Conservation (phyloP, 2,888 invertebrate species). For the Nemurella pictetii region DNA sequence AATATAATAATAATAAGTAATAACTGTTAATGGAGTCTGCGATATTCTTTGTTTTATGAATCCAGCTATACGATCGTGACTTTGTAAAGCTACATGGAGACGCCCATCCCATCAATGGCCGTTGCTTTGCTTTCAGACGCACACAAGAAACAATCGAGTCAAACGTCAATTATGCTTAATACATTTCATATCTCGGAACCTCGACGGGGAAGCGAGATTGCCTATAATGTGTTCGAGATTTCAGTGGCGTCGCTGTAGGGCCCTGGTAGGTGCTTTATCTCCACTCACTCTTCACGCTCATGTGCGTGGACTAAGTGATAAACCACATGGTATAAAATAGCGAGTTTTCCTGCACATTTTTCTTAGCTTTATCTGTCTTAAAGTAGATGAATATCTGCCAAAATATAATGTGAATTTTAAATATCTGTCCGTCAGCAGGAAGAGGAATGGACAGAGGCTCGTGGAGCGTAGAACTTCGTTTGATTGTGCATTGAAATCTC, state of each 20-base stretch:
- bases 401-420: too few relatives aligned
- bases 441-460: too few relatives aligned
- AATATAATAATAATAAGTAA: conserved; percentile 4
- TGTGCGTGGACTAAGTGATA: too few relatives aligned
- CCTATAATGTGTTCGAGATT: neutral
- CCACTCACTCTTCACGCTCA: too few relatives aligned
- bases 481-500: neutral
- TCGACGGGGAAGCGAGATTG: neutral
- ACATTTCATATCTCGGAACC: conserved; percentile 32
- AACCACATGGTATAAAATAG: too few relatives aligned
- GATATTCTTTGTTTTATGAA: conserved; percentile 32
- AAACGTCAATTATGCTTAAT: conserved; percentile 36
- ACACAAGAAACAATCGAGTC: conserved; percentile 27
- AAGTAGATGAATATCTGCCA: too few relatives aligned
- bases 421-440: too few relatives aligned
- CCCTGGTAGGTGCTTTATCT: too few relatives aligned
- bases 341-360: too few relatives aligned
- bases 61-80: conserved; percentile 32
- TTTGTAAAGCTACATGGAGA: conserved; percentile 25
- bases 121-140: conserved; percentile 6
- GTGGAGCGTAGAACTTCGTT: too few relatives aligned
- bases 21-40: conserved; percentile 17
- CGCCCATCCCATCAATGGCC: conserved; percentile 37
- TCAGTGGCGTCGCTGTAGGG: neutral
- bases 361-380: too few relatives aligned